Conservation (phyloP, 2,113 vertebrate species). For the Blennius ocellaris region DNA sequence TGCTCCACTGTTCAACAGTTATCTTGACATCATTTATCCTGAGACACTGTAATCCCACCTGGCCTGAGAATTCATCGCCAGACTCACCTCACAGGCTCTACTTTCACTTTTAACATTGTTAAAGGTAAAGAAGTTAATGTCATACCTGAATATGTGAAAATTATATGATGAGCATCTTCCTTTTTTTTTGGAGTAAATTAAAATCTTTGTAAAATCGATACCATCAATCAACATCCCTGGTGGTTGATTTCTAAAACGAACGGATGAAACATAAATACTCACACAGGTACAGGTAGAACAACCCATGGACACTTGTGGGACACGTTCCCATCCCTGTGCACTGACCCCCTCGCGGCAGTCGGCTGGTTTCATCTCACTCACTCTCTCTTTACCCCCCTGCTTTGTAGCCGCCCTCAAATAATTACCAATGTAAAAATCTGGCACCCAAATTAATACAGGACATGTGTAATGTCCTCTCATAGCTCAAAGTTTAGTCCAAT, state of each 20-base stretch:
- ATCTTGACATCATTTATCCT: too few relatives aligned
- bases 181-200: too few relatives aligned
- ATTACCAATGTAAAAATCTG: slow-evolving; percentile 85
- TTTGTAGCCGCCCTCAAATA: slow-evolving; percentile 73
- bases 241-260: neutral
- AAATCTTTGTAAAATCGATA: too few relatives aligned
- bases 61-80: too few relatives aligned
- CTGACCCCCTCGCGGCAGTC: slow-evolving; percentile 15
- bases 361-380: slow-evolving; percentile 37
- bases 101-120: too few relatives aligned
- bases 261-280: neutral
- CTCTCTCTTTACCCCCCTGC: slow-evolving; percentile 26
- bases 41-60: too few relatives aligned
- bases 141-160: too few relatives aligned
- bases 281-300: neutral
- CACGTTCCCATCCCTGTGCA: neutral
- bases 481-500: slow-evolving; percentile 88
- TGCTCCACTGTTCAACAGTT: too few relatives aligned
- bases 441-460: slow-evolving; percentile 84
- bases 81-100: too few relatives aligned
- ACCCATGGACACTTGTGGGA: neutral
- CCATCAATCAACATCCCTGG: too few relatives aligned
- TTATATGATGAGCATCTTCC: too few relatives aligned
- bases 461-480: slow-evolving; percentile 87
- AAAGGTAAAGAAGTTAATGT: too few relatives aligned